Conservation (phyloP, 1,140 invertebrate genomes). For the Drosophila kikkawai region DNA sequence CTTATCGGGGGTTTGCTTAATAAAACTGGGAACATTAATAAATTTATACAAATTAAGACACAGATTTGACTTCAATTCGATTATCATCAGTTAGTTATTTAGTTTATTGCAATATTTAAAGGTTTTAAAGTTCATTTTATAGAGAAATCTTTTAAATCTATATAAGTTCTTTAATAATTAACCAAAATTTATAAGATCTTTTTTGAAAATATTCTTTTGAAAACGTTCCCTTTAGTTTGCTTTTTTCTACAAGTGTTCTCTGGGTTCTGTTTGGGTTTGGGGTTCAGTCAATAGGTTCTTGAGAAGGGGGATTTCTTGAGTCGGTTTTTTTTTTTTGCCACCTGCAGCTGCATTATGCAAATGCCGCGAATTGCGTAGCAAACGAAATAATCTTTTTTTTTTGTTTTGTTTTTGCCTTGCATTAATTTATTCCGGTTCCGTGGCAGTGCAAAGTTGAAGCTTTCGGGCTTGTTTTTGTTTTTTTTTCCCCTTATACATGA, state of each 20-base stretch:
- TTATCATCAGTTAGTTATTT: background rate
- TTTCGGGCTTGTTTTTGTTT: slow-evolving; percentile 23
- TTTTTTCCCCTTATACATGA: slow-evolving; percentile 39
- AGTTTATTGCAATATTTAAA: too few species aligned
- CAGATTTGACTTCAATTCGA: background rate
- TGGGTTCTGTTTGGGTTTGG: slow-evolving; percentile 9
- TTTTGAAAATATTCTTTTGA: background rate
- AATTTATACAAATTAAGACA: background rate
- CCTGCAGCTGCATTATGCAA: slow-evolving; percentile 77
- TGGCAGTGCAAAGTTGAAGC: slow-evolving; percentile 63
- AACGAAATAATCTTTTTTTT: slow-evolving; percentile 61
- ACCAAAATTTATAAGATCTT: background rate
- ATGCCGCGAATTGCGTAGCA: slow-evolving; percentile 69
- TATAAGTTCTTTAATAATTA: background rate
- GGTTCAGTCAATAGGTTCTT: slow-evolving; percentile 22
- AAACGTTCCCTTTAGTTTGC: background rate
- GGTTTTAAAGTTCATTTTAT: too few species aligned
- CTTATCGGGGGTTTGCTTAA: too few species aligned
- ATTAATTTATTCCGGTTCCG: slow-evolving; percentile 66
- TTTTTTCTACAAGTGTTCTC: background rate
- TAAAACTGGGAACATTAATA: background rate
- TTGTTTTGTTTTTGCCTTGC: slow-evolving; percentile 51
- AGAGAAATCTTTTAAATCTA: too few species aligned
- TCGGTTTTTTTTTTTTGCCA: slow-evolving; percentile 10
- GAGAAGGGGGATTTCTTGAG: background rate